Evolutionary conservation across 2,113 vertebrate genomes (phyloP).

Genomic region (Eublepharis macularius): DNA sequence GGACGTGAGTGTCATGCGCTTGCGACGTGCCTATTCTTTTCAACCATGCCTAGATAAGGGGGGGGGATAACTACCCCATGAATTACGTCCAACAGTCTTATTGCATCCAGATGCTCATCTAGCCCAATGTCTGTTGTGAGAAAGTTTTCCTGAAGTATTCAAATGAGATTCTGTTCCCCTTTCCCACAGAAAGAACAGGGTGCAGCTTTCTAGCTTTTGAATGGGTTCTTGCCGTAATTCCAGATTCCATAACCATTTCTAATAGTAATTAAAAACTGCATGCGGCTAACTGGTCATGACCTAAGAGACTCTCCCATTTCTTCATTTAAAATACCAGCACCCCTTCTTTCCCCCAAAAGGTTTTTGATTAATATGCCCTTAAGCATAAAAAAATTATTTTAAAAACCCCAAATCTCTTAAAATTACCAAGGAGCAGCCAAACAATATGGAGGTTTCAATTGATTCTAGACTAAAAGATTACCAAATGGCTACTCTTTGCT

Average conservation of each 20-base stretch:
- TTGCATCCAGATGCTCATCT: not conserved
- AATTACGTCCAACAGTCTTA: not conserved
- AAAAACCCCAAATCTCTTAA: too few species aligned
- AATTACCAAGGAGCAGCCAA: too few species aligned
- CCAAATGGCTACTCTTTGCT: too few species aligned
- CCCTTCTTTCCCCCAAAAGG: too few species aligned
- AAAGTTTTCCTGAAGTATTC: too few species aligned
- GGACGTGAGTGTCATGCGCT: not conserved
- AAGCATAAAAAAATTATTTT: too few species aligned
- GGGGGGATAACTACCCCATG: not conserved
- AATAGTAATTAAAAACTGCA: conserved; percentile 94
- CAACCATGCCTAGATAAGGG: not conserved
- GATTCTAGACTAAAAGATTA: too few species aligned
- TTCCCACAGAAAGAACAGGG: too few species aligned
- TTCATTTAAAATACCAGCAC: too few species aligned
- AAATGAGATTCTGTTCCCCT: conserved; percentile 17
- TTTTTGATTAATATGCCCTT: too few species aligned
- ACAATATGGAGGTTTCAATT: too few species aligned
- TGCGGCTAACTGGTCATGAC: conserved; percentile 74
- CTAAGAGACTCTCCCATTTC: too few species aligned
- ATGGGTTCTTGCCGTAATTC: conserved; percentile 80
- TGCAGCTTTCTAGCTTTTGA: conserved; percentile 79
- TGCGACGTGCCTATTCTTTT: not conserved
- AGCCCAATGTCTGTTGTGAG: not conserved
- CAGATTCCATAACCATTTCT: conserved; percentile 87